These are phyloP conservation scores for Masnerella sp. DNA, from an alignment of 2,888 invertebrate species.

Conservation along the genomic window DNA sequence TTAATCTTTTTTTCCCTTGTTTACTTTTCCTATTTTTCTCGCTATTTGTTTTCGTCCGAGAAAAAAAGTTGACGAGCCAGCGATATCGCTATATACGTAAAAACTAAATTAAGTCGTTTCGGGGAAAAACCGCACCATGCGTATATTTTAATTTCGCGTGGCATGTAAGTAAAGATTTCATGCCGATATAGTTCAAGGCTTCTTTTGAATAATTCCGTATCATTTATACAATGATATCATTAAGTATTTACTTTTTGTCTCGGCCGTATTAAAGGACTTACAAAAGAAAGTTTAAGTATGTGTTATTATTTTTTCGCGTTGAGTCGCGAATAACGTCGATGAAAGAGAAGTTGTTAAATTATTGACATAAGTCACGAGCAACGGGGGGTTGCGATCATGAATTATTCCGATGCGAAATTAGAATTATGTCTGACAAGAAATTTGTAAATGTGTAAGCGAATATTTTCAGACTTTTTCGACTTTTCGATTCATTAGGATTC, in stretches of 20 bases:
- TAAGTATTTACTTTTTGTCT: conserved; percentile 28
- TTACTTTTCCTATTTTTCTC: too few relatives aligned
- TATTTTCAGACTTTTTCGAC: conserved; percentile 1
- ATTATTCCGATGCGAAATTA: conserved; percentile 41
- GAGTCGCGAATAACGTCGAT: conserved; percentile 25
- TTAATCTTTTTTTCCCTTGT: too few relatives aligned
- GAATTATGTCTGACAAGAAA: conserved; percentile 31
- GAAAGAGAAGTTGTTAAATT: conserved; percentile 44
- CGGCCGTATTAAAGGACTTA: conserved; percentile 11
- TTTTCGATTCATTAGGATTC: conserved; percentile 1
- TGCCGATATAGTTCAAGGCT: conserved; percentile 1
- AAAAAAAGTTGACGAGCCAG: too few relatives aligned
- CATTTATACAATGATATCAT: conserved; percentile 21
- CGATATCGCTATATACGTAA: too few relatives aligned
- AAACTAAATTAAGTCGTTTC: background rate
- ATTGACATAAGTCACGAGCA: conserved; percentile 50
- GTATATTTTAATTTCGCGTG: background rate
- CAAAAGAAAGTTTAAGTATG: conserved; percentile 31
- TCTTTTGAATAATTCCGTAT: conserved; percentile 16
- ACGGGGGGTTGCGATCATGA: conserved; percentile 22
- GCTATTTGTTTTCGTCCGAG: too few relatives aligned
- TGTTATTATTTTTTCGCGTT: conserved; percentile 41
- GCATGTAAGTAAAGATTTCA: background rate
- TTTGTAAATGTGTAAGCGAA: conserved; percentile 25
- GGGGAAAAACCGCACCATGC: background rate